Conservation (phyloP, 2,797 vertebrate species). For the Tamandua tetradactyla region DNA sequence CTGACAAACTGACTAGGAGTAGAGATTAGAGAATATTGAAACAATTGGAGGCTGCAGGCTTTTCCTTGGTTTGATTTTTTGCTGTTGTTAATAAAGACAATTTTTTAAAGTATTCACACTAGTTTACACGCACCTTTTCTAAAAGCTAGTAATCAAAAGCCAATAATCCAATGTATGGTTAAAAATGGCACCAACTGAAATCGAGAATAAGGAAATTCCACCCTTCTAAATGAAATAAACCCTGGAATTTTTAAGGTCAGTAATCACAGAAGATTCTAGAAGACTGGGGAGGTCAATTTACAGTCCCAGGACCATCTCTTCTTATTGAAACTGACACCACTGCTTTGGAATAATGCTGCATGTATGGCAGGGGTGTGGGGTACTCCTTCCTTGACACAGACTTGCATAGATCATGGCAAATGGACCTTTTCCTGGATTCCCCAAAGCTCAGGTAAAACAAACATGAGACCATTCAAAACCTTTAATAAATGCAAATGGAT, state of each 20-base stretch:
- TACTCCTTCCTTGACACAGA: neutral
- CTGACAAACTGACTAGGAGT: neutral
- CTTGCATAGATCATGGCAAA: neutral
- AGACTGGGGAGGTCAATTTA: neutral
- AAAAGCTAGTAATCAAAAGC: slow-evolving; percentile 42
- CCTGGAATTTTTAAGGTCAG: neutral
- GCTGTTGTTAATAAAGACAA: neutral
- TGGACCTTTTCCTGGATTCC: neutral
- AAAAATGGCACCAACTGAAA: slow-evolving; percentile 30
- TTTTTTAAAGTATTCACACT: neutral
- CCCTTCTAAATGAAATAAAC: slow-evolving; percentile 25
- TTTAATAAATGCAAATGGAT: neutral
- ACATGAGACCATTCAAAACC: slow-evolving; percentile 20
- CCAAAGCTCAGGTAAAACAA: slow-evolving; percentile 22
- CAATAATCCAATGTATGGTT: neutral
- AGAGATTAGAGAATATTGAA: neutral
- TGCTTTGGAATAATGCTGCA: too few species aligned
- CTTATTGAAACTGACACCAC: neutral
- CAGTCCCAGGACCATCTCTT: neutral
- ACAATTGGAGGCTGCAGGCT: neutral
- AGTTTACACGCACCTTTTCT: neutral
- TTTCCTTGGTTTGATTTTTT: neutral
- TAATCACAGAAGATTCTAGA: neutral
- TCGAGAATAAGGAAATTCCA: slow-evolving; percentile 14
- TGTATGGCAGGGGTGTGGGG: rapidly evolving